Base-by-base conservation (phyloP, 2,113 vertebrate species). In the Galeopterus variegatus region DNA sequence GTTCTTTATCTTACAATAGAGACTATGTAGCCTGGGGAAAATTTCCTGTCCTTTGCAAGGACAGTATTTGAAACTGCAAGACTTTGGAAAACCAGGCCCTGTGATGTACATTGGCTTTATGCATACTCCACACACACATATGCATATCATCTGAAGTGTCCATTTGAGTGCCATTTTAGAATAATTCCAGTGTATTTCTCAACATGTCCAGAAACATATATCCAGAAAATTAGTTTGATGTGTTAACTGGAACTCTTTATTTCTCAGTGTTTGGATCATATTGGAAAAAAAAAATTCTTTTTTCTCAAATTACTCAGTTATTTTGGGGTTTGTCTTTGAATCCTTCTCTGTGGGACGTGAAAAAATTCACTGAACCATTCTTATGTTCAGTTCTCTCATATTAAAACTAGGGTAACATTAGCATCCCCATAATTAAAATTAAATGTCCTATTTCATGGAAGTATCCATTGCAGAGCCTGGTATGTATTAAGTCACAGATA, bases 101-200 rank as follows among this genome's bases (percentile, higher is more conserved):
- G 41, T 41, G 41, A 41, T 3, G 41, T 41, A 41, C 41, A 41
- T 41, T 41, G 3, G 41, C 41, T 41, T 41, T 41, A 41, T 41
- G 41, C 41, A 41, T 41, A 41, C 41, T 41, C 41, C 41, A 41
- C 41, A 41, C 54, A 15, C 3, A 69, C 31, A 14, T 0, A 6
- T 14, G 9, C 1, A 21, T 2, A 24, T 5, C 7, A 70, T 48
- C 31, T 41, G 0, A 2, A 33, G 2, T 18, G 6, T 14, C 31
- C 81, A 8, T 50, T 21, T 36, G 15, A 80, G 8, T 50, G 28
- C 1, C 54, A n/a, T 79, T 72, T 54, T 50, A 45, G 4, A 56
- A 76, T 2, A 69, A 14, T 26, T 67, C 54, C 13, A 77, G 10
- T 69, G 28, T 56, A 36, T 82, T 89, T 89, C 19, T 60, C 41